These are phyloP conservation scores for Grammomys surdaster DNA, from an alignment of 2,113 vertebrate genomes.

Conservation along the genomic window DNA sequence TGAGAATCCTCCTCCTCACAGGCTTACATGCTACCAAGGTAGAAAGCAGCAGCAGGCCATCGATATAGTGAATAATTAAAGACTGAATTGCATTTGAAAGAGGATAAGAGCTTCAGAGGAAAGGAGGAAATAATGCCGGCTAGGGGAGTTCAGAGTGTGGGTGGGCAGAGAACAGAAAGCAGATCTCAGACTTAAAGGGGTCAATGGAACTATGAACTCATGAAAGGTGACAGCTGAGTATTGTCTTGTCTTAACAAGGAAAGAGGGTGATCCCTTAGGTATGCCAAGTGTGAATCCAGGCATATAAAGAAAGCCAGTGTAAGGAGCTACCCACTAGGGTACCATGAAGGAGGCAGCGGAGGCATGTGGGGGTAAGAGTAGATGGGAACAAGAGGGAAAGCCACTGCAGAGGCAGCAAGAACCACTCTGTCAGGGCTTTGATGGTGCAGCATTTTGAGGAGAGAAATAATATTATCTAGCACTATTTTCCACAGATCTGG, in stretches of 20 bases:
- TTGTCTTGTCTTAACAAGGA: not conserved
- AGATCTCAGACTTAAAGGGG: not conserved
- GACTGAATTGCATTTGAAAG: not conserved
- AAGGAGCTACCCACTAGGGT: too few species aligned
- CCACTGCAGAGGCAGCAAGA: not conserved
- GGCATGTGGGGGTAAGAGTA: accelerated
- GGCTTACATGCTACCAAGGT: not conserved
- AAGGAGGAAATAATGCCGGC: not conserved
- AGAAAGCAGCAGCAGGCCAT: not conserved
- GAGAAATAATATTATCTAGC: not conserved
- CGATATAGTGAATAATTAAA: not conserved
- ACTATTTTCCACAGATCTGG: not conserved
- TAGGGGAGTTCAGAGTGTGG: not conserved
- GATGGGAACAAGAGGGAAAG: accelerated
- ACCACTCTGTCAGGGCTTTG: not conserved
- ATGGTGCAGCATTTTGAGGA: not conserved
- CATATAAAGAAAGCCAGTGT: not conserved
- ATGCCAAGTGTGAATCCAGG: not conserved
- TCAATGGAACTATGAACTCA: not conserved
- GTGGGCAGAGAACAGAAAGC: not conserved
- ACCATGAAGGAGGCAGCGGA: not conserved
- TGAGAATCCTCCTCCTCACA: not conserved
- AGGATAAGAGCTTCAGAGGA: not conserved
- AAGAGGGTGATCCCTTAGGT: not conserved
- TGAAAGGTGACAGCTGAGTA: not conserved